Base-by-base conservation (phyloP, 1,140 invertebrate species). In the Heliconius eleuchia region DNA sequence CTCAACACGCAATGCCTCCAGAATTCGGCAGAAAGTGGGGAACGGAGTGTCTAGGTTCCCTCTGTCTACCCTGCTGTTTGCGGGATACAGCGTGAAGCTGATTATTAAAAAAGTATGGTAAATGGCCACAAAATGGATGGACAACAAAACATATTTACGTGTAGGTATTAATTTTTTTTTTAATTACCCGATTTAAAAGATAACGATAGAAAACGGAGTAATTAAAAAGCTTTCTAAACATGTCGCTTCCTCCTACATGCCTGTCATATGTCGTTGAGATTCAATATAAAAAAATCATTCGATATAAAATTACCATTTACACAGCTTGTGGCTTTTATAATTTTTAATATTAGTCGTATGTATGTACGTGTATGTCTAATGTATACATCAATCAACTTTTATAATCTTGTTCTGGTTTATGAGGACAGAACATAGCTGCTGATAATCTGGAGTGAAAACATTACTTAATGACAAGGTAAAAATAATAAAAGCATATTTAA, bases 361-460 rank as follows among this genome's bases (percentile, higher is more conserved):
- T 37, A 37, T 37, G 34, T 37, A 37, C 34, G 34, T 37, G 34
- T 37, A 37, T 0, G 34, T 11, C 7, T 3, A n/a, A 55, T 50
- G 73, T 52, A 60, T 42, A 71, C 42, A 71, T 77, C 70, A 77
- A 77, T 77, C 70, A 77, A 16, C 16, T 71, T 77, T 73, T 37
- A 72, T 42, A 77, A 55, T 19, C 30, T 77, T 27, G 1, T 30
- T 27, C 23, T 27, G 23, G 13, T 1, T 13, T 13, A 2, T 57
- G 19, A n/a, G n/a, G n/a, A 57, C 3, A 0, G 55, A 23, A n/a
- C 9, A 23, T 57, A 57, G n/a, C 55, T n/a, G n/a, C 8, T 57
- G 8, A 57, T 37, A 23, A 23, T 57, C 7, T 52, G 50, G 4
- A 52, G 3, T 52, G 50, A 18, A 52, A 52, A 46, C 13, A 13